Conservation (phyloP, 2,888 invertebrate genomes). For the Hypselothyrea guttata region DNA sequence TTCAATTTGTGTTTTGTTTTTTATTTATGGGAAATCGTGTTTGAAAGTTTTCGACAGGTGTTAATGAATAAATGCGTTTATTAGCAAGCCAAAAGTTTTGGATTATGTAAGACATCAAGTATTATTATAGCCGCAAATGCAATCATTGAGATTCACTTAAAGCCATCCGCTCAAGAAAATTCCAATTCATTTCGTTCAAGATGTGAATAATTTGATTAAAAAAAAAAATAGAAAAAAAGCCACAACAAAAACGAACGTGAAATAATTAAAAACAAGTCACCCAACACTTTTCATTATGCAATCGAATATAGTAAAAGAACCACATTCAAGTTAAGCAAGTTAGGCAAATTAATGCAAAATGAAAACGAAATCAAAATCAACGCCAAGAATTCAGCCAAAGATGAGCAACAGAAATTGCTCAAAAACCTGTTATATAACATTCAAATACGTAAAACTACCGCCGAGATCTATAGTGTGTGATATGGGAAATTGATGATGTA, state of each 20-base stretch:
- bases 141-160: no score
- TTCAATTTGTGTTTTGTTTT: constrained; percentile 27
- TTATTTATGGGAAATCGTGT: constrained; percentile 14
- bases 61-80: constrained; percentile 38
- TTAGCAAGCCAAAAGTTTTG: constrained; percentile 3
- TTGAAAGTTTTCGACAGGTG: constrained; percentile 35
- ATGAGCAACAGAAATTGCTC: constrained; percentile 1
- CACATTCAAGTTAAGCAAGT: constrained; percentile 12
- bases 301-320: constrained; percentile 9
- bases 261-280: background rate
- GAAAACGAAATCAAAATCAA: constrained; percentile 30
- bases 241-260: no score
- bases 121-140: background rate
- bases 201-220: no score
- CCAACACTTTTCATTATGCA: constrained; percentile 44
- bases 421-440: constrained; percentile 35
- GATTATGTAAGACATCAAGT: constrained; percentile 15
- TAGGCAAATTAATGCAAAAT: constrained; percentile 30
- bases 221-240: no score
- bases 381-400: background rate
- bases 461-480: constrained; percentile 7
- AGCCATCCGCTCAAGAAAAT: no score
- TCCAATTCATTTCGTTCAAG: no score
- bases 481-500: background rate
- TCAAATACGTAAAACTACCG: no score